Evolutionary conservation across 2,888 invertebrate species (phyloP), one percentile per base, ranked within the genome.

Genomic region (Eretmocerus hayati): DNA sequence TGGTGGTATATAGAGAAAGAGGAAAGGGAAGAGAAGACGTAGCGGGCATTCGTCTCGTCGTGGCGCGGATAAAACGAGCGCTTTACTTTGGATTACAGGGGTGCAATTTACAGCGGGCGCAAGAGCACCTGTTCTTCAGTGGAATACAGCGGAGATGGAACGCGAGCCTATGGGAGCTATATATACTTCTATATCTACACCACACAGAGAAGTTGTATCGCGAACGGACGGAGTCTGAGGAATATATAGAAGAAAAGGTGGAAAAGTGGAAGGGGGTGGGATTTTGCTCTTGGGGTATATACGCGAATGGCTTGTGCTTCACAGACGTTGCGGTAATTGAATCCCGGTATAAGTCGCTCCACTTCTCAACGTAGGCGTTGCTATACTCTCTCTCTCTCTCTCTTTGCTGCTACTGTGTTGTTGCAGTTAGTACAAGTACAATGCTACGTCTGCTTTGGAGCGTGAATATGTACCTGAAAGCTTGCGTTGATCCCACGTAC

Each of bases 301-400:
- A 61, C 60, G 60, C 60, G 63, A 64, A 67, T 69, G 63, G 66
- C 69, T 30, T 30, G 68, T 69, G 69, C 65, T 59, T 66, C 61
- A 61, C 65, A 67, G 70, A 67, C 71, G 64, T 71, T 69, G 69
- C 65, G 70, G 71, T 71, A 71, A 71, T 71, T 71, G 71, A 71
- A 71, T 71, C 69, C 65, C 63, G 59, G 67, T 64, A 36, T 43
- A 64, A n/a, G n/a, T n/a, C n/a, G n/a, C n/a, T n/a, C n/a, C n/a
- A n/a, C n/a, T n/a, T n/a, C n/a, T n/a, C n/a, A n/a, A n/a, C n/a
- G n/a, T n/a, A n/a, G n/a, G 63, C 57, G 56, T 55, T 2, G 16
- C 40, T 38, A 11, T 20, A 13, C 26, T 32, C 9, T 18, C n/a
- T 15, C 22, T 11, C 21, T 18, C 33, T 33, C 19, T 15, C 13